These are phyloP conservation scores for Mirounga angustirostris DNA, from an alignment of 2,113 vertebrate genomes.

Conservation along the genomic window DNA sequence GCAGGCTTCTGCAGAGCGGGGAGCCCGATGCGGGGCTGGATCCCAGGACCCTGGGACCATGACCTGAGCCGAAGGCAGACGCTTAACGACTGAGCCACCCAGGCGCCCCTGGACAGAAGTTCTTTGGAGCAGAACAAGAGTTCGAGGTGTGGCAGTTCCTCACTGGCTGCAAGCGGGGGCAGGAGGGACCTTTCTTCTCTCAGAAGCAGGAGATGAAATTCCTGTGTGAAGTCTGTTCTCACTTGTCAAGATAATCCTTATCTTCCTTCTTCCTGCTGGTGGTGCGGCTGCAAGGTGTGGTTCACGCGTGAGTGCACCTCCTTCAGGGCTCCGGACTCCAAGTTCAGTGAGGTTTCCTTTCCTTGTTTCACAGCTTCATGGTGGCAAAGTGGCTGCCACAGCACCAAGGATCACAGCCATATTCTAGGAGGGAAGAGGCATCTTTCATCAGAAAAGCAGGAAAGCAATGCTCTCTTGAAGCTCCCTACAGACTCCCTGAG, in stretches of 20 bases:
- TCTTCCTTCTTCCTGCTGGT: not conserved
- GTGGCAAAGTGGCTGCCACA: not conserved
- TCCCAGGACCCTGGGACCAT: no score
- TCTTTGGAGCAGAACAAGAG: not conserved
- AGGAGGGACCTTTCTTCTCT: not conserved
- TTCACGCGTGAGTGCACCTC: not conserved
- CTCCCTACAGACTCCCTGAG: no score
- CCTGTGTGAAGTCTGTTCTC: not conserved
- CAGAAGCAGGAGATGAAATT: not conserved
- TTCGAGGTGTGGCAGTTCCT: not conserved
- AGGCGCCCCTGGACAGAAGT: not conserved
- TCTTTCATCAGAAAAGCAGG: not conserved
- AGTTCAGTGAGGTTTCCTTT: not conserved
- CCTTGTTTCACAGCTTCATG: not conserved
- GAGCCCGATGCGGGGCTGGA: no score
- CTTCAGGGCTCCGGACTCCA: not conserved
- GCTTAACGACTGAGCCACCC: no score
- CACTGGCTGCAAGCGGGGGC: not conserved
- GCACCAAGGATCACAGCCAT: not conserved
- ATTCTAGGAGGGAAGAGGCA: not conserved
- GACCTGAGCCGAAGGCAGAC: no score
- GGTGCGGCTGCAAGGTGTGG: accelerated
- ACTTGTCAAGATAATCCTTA: not conserved
- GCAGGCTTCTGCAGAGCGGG: no score
- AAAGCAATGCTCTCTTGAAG: not conserved